Evolutionary conservation across 2,113 vertebrate genomes (phyloP).

Genomic region (Pachypanchax playfairii): DNA sequence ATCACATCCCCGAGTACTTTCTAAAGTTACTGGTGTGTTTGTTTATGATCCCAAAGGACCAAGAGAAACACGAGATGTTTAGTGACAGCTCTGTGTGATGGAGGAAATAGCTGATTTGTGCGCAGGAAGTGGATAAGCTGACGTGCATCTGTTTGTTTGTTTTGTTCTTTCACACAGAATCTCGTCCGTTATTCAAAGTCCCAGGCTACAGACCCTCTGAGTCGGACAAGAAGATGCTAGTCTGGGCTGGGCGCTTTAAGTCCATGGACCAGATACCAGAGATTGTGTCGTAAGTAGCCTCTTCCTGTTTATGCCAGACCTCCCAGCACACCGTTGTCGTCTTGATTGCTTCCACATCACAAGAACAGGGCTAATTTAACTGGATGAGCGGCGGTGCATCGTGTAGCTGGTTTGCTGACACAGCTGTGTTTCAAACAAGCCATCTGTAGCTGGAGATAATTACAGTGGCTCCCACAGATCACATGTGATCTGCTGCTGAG

Average conservation of each 20-base stretch:
- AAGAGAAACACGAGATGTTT: slow-evolving; percentile 30
- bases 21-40: slow-evolving; percentile 13
- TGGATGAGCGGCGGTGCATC: slow-evolving; percentile 8
- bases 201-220: slow-evolving; percentile 84
- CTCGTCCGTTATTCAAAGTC: slow-evolving; percentile 63
- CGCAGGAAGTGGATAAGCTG: background rate
- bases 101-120: slow-evolving; percentile 1
- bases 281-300: slow-evolving; percentile 86
- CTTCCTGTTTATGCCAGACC: slow-evolving; percentile 72
- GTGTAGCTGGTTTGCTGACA: slow-evolving; percentile 9
- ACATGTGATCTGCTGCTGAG: slow-evolving; percentile 43
- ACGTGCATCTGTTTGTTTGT: background rate
- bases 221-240: slow-evolving; percentile 83
- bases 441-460: slow-evolving; percentile 50
- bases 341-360: slow-evolving; percentile 42
- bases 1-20: background rate
- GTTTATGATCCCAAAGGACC: slow-evolving; percentile 25
- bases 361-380: slow-evolving; percentile 34
- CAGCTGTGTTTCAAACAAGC: slow-evolving; percentile 46
- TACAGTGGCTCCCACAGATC: slow-evolving; percentile 40
- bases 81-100: slow-evolving; percentile 11
- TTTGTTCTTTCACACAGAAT: slow-evolving; percentile 39
- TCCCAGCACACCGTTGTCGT: slow-evolving; percentile 9
- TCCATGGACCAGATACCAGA: slow-evolving; percentile 89
- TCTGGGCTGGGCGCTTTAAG: slow-evolving; percentile 92